Base-by-base conservation (phyloP, 2,888 invertebrate species). In the Clunio marinus region DNA sequence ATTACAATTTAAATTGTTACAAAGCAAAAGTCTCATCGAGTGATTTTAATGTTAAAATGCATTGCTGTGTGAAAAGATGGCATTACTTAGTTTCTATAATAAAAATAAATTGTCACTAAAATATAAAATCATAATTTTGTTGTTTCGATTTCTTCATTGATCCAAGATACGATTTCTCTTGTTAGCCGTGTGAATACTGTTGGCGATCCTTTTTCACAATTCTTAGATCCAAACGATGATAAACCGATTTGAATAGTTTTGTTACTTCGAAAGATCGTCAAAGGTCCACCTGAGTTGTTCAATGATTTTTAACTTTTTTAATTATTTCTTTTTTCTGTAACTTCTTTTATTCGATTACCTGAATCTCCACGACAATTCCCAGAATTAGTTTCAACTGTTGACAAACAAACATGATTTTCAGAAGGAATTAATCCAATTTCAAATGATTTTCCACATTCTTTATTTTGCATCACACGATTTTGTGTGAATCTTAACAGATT, bases 361-460 rank as follows among this genome's bases (percentile, higher is more conserved):
- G 28, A 27, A 60, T 60, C 60, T 10, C 60, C 60, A 7, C 28
- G 27, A 58, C 60, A 35, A 28, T n/a, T 20, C 7, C 60, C 35
- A 13, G 37, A 32, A 1, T 60, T 37, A 10, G 4, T 17, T 1
- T 17, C 20, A 4, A 7, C 8, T 1, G 60, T 60, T 10, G 60
- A 60, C 5, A 60, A 5, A 20, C 60, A 60, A 4, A 60, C 17
- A 35, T 60, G 60, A 20, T 32, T 60, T 37, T 17, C 32, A 1
- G 60, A 20, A 7, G 60, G 60, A 32, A 60, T 51, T 13, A 22
- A 7, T 8, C 22, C 17, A 5, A 35, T n/a, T 1, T 22, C 60
- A 37, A 35, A 28, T 15, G 10, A 22, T 10, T 15, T 37, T 35
- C 4, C 8, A 35, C 60, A 60, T 22, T 60, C 60, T 5, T 60